phyloP scores from a whole-genome alignment of 2,888 invertebrate species.

The Pyralis farinalis region DNA sequence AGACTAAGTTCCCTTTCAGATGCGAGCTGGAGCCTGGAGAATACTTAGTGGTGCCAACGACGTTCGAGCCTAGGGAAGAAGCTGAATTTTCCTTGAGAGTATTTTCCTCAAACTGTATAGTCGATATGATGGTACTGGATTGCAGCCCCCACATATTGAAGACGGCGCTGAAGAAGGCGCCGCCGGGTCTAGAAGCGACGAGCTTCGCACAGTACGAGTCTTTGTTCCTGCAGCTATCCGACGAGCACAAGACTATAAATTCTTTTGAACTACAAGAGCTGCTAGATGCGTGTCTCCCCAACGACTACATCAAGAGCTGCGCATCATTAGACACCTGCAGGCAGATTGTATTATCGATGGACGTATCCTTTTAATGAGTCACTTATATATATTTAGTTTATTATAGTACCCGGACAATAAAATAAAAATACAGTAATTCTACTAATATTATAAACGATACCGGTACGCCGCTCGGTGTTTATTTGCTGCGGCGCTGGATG shows the following conservation, averaged over 20 bases:
- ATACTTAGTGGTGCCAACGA: slow-evolving; percentile 93
- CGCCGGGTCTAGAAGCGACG: slow-evolving; percentile 84
- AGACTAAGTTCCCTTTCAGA: slow-evolving; percentile 62
- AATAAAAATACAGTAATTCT: too few species aligned
- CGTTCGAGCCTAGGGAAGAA: slow-evolving; percentile 95
- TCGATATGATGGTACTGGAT: slow-evolving; percentile 85
- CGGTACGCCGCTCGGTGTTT: too few species aligned
- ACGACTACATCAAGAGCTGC: slow-evolving; percentile 97
- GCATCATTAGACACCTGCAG: slow-evolving; percentile 95
- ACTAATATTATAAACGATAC: too few species aligned
- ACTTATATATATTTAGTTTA: too few species aligned
- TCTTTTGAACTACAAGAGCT: slow-evolving; percentile 95
- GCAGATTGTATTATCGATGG: slow-evolving; percentile 93
- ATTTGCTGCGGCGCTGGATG: too few species aligned
- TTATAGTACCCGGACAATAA: too few species aligned
- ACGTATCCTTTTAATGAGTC: slow-evolving; percentile 85
- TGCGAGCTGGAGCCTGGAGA: slow-evolving; percentile 90
- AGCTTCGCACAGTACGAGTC: slow-evolving; percentile 93
- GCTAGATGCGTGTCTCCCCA: slow-evolving; percentile 93
- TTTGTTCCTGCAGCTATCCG: slow-evolving; percentile 93
- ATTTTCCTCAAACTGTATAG: slow-evolving; percentile 87
- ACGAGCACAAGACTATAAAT: slow-evolving; percentile 94
- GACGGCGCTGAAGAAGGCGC: slow-evolving; percentile 88
- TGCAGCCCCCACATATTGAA: slow-evolving; percentile 85
- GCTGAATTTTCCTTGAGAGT: slow-evolving; percentile 93